Base-by-base conservation (phyloP, 2,888 invertebrate species). In the Chrysomela aeneicollis region DNA sequence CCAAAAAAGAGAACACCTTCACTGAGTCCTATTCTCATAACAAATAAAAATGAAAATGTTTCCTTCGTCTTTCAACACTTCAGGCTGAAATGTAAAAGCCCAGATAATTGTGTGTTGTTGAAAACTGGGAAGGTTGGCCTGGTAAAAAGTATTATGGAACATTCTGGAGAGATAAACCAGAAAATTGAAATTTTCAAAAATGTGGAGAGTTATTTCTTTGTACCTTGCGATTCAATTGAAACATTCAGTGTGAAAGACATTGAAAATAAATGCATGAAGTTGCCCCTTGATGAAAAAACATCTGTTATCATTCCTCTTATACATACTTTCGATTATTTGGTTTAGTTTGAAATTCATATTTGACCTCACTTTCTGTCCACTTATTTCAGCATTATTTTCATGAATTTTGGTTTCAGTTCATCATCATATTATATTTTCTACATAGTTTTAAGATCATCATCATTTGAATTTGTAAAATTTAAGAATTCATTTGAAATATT, bases 61-160 rank as follows among this genome's bases (percentile, higher is more conserved):
- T 26, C 26, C 26, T 49, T 59, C 17, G 17, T 18, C 35, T 59
- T 59, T 59, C 49, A 59, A 59, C 26, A 50, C 19, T 59, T 59
- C 22, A 32, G 18, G 35, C 15, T 59, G 12, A 49, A 49, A 49
- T 32, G 18, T 32, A 49, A 18, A 32, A 47, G 32, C 26, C 49
- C 59, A 30, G 59, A 59, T 59, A 59, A 59, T 59, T 59, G 49
- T 59, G 59, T 59, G 17, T 18, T 17, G 26, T 49, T 59, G 32
- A 49, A 47, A 59, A 49, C 47, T 47, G 49, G 50, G 32, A 15
- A 59, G 30, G 49, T 59, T 49, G 30, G 32, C 12, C 15, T 59
- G 30, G 46, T 26, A 15, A 19, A 19, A 42, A 19, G 32, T 42
- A 19, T 55, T 12, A 21, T 12, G 9, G 46, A 55, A 42, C n/a